phyloP scores from a whole-genome alignment of 2,113 vertebrate genomes.

The Ardeotis arabs region DNA sequence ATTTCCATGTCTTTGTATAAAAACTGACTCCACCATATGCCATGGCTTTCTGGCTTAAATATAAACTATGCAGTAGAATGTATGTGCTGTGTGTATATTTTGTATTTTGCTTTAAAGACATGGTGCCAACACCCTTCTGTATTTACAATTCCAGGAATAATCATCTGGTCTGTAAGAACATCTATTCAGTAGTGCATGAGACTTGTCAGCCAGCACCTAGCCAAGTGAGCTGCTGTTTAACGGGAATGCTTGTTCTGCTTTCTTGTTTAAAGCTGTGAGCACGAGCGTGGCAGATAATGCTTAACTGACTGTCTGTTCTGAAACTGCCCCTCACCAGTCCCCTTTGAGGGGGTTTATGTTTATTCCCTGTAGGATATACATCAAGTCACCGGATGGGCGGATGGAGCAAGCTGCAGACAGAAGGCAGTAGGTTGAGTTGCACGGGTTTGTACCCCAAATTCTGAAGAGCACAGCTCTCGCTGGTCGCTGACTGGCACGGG shows the following conservation, averaged over 20 bases:
- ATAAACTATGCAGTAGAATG: not conserved
- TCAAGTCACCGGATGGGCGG: not conserved
- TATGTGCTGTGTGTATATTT: not conserved
- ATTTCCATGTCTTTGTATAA: not conserved
- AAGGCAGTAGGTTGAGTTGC: not conserved
- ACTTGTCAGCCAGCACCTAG: slow-evolving; percentile 41
- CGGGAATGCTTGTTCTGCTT: not conserved
- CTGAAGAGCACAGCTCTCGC: not conserved
- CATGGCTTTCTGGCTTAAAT: not conserved
- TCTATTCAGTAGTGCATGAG: not conserved
- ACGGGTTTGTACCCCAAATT: not conserved
- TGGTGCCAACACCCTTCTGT: slow-evolving; percentile 22
- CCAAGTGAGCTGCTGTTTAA: slow-evolving; percentile 16
- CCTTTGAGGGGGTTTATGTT: slow-evolving; percentile 20
- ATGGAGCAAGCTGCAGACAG: not conserved
- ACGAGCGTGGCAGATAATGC: slow-evolving; percentile 16
- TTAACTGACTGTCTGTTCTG: slow-evolving; percentile 64
- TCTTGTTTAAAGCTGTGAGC: slow-evolving; percentile 4
- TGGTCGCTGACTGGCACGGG: not conserved
- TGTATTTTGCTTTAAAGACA: not conserved
- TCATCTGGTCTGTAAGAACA: not conserved
- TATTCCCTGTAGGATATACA: not conserved
- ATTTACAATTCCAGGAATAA: slow-evolving; percentile 44
- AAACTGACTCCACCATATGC: not conserved
- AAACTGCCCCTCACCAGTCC: slow-evolving; percentile 49